Conservation (phyloP, 2,113 vertebrate genomes). For the Trogon melanurus region DNA sequence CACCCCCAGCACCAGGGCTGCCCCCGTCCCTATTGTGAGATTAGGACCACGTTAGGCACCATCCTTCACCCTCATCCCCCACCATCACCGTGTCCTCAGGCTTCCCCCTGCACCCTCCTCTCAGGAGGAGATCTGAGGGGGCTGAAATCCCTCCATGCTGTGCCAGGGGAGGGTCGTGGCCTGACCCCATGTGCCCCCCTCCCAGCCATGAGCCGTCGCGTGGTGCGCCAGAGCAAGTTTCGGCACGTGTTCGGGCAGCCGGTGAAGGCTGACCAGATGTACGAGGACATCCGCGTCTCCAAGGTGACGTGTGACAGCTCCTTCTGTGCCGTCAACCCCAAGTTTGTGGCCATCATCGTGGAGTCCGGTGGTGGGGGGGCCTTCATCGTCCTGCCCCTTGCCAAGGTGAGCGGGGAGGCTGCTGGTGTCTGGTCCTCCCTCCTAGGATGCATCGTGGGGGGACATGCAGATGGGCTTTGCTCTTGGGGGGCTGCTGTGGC, state of each 20-base stretch:
- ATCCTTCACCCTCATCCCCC: not conserved
- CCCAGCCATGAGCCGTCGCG: slow-evolving; percentile 92
- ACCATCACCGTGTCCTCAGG: accelerated
- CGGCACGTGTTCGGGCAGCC: slow-evolving; percentile 96
- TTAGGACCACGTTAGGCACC: not conserved
- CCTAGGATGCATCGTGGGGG: accelerated
- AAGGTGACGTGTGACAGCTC: slow-evolving; percentile 99
- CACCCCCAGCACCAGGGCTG: not conserved
- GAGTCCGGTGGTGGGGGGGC: slow-evolving; percentile 94
- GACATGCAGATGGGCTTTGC: not conserved
- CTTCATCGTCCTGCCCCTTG: slow-evolving; percentile 90
- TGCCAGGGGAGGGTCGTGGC: not conserved
- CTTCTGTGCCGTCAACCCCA: slow-evolving; percentile 96
- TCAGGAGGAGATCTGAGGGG: accelerated
- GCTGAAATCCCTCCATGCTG: accelerated
- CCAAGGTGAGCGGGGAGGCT: slow-evolving; percentile 80
- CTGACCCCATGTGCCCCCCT: not conserved
- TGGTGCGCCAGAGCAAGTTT: slow-evolving; percentile 98
- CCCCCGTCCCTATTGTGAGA: not conserved
- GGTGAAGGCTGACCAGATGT: slow-evolving; percentile 92
- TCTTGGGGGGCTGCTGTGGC: not conserved
- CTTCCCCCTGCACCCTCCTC: not conserved
- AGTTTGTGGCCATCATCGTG: slow-evolving; percentile 95
- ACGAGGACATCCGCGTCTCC: slow-evolving; percentile 97
- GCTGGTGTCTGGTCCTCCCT: not conserved